Conservation (phyloP, 2,113 vertebrate species). For the Rissa tridactyla region DNA sequence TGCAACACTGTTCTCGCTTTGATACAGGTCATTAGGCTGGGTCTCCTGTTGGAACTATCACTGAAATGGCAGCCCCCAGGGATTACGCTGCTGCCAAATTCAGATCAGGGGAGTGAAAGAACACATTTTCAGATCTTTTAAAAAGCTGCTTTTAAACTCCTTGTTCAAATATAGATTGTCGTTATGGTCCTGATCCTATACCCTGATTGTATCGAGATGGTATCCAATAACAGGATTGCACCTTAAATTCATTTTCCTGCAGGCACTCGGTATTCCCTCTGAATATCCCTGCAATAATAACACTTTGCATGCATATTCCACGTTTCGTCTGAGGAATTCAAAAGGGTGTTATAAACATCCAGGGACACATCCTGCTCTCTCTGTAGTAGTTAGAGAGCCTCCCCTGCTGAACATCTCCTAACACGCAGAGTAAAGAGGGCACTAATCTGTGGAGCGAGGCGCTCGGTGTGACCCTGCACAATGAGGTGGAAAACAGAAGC, state of each 20-base stretch:
- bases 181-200: not conserved
- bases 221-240: not conserved
- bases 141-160: not conserved
- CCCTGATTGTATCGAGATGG: rapidly evolving
- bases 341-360: not conserved
- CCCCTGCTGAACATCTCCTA: not conserved
- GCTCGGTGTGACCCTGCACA: not conserved
- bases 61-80: conserved; percentile 29
- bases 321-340: not conserved
- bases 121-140: not conserved
- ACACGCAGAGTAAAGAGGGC: not conserved
- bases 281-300: not conserved
- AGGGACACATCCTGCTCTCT: not conserved
- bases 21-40: conserved; percentile 53
- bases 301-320: not conserved
- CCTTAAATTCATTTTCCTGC: not conserved
- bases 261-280: not conserved
- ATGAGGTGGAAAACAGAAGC: conserved; percentile 32
- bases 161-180: not conserved
- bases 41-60: conserved; percentile 8
- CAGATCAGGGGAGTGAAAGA: conserved; percentile 18
- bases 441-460: not conserved
- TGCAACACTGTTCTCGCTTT: not conserved
- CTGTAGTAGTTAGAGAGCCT: not conserved
- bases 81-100: conserved; percentile 24